Evolutionary conservation across 2,113 vertebrate genomes (phyloP).

Genomic region (Sphyrna mokarran): DNA sequence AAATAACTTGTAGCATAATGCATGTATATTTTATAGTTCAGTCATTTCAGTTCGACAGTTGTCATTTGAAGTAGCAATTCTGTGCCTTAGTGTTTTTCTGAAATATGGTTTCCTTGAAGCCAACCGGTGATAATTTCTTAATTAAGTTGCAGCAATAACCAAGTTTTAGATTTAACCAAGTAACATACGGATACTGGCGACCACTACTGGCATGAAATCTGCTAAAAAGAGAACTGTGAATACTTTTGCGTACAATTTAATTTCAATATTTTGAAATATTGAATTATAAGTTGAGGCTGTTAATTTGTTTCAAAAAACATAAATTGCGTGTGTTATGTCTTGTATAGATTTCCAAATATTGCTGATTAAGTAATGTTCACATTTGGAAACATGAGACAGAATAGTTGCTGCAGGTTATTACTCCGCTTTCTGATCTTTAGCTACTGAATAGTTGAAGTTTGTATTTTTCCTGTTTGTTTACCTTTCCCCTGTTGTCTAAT

Average conservation of each 20-base stretch:
- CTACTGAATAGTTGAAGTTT: not conserved
- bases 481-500: not conserved
- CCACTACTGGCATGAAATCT: not conserved
- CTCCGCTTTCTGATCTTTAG: not conserved
- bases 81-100: not conserved
- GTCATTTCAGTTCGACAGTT: no score
- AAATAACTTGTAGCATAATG: not conserved
- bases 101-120: not conserved
- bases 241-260: not conserved
- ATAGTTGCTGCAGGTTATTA: not conserved
- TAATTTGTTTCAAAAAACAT: not conserved
- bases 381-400: not conserved
- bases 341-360: not conserved
- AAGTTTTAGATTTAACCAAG: not conserved
- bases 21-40: not conserved
- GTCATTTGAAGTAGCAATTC: no score
- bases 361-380: not conserved
- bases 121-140: not conserved
- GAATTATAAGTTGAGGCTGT: not conserved
- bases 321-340: not conserved
- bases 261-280: no score
- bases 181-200: not conserved
- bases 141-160: not conserved
- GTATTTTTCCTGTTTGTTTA: not conserved
- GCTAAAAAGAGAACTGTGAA: not conserved